Base-by-base conservation (phyloP, 2,888 invertebrate genomes). In the Acrobeloides nanus region DNA sequence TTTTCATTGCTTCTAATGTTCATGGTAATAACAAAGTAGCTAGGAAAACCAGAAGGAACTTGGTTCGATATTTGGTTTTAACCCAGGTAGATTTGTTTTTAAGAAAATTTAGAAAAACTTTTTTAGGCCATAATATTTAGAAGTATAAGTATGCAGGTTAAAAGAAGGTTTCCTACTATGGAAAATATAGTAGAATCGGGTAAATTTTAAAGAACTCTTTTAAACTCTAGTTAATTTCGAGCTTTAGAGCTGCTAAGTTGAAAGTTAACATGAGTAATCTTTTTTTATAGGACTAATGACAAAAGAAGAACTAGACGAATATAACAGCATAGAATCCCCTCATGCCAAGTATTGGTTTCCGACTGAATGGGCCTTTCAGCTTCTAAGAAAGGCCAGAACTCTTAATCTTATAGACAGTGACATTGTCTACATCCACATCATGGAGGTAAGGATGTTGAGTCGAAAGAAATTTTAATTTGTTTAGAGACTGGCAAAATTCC, bases 131-230 rank as follows among this genome's bases (percentile, higher is more conserved):
- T 57, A 42, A 57, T 60, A 17, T 57, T 55, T 44, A 26, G 69
- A 7, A 68, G 70, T 43, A 62, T 67, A 15, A 61, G 62, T 10
- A 51, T 64, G n/a, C 52, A 55, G 34, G 68, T 70, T 18, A 55
- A 66, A 24, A 66, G 64, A 34, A 48, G 69, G 6, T 70, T 69
- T 38, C 69, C 69, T 3, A 69, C 67, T 4, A 57, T 69, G 55
- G 57, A 66, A 38, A 68, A 70, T 53, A 38, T 68, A 33, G 64
- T 68, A 4, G 65, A 63, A 2, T 64, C 66, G n/a, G 64, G 61
- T 58, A 39, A 20, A n/a, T n/a, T n/a, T n/a, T n/a, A n/a, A n/a
- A n/a, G n/a, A n/a, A n/a, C n/a, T n/a, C n/a, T n/a, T n/a, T n/a
- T n/a, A n/a, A n/a, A 18, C n/a, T 8, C n/a, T 17, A 15, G 24